A percentile compares a stretch with the other conserved stretches of the same genome.
Conservation (phyloP, 2,888 invertebrate species). For the Ramazzottius varieornatus region DNA sequence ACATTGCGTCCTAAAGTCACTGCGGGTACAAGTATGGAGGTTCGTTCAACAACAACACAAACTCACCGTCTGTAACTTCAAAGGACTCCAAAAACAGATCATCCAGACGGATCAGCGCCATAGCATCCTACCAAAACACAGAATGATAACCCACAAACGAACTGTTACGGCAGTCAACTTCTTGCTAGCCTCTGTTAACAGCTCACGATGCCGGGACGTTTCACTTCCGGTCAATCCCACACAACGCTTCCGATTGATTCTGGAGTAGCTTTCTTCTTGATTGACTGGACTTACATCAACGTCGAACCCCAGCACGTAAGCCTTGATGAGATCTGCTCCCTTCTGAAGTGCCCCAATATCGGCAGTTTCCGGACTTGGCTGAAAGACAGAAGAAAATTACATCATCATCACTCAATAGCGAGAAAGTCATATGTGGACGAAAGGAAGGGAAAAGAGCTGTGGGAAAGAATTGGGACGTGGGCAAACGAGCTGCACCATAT, state of each 20-base stretch:
- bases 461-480: no score
- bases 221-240: neutral
- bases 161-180: neutral
- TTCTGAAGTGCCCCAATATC: constrained; percentile 78
- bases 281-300: constrained; percentile 34
- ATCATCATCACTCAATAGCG: no score
- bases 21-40: constrained; percentile 6
- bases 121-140: constrained; percentile 37
- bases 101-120: constrained; percentile 73
- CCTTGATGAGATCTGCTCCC: constrained; percentile 89
- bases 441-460: neutral
- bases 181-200: neutral
- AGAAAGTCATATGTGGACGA: neutral
- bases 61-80: constrained; percentile 53
- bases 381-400: constrained; percentile 7
- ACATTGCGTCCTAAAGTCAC: constrained; percentile 5
- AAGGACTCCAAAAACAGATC: constrained; percentile 90
- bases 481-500: neutral
- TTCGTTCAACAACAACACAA: neutral
- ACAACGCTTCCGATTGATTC: neutral
- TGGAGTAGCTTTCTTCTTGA: no score
- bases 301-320: constrained; percentile 82
- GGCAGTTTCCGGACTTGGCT: constrained; percentile 36
- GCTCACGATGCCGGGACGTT: neutral
- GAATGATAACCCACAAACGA: neutral